Base-by-base conservation (phyloP, 2,113 vertebrate genomes). In the Eptesicus fuscus region DNA sequence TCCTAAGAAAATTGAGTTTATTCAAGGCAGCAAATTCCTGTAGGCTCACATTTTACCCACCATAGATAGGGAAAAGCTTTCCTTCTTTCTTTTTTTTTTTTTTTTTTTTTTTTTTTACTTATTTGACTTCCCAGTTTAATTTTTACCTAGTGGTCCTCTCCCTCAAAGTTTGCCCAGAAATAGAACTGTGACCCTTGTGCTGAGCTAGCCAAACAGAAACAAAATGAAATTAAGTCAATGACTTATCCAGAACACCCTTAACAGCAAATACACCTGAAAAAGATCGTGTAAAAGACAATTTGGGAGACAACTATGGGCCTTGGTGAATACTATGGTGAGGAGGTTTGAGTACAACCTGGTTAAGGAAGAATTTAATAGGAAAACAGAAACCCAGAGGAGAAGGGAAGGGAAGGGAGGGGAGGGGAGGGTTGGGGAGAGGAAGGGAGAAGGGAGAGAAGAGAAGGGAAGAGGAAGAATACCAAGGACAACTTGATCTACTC, bases 11-110 rank as follows among this genome's bases (percentile, higher is more conserved):
- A 92, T 8, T 32, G 74, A 49, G 0, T 96, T 97, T 97, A 94
- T 93, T 95, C 95, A 88, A 96, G 84, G 95, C 96, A 96, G 95
- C 94, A 95, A 97, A 97, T 79, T 93, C 94, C 94, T 88, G n/a
- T 59, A 42, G 7, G 20, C 73, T 92, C 97, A 89, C n/a, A 77
- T 73, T 91, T 78, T 6, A 1, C 4, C 79, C 77, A 76, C 85
- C 82, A 69, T 0, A 67, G 80, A 91, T 5, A 88, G 65, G 61
- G 93, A 51, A 91, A 95, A 20, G 61, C 35, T 70, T 79, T 59
- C 17, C 83, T 0, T 0, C 23, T 51, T 7, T 18, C 63, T 70
- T 37, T 86, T 94, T 49, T 56, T 37, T 59, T 32, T 10, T 49
- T 56, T 37, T 59, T 32, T 10, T 44, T 44, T 6, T 44, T 44